phyloP scores from a whole-genome alignment of 2,797 vertebrate species.

The Danio tinwini region DNA sequence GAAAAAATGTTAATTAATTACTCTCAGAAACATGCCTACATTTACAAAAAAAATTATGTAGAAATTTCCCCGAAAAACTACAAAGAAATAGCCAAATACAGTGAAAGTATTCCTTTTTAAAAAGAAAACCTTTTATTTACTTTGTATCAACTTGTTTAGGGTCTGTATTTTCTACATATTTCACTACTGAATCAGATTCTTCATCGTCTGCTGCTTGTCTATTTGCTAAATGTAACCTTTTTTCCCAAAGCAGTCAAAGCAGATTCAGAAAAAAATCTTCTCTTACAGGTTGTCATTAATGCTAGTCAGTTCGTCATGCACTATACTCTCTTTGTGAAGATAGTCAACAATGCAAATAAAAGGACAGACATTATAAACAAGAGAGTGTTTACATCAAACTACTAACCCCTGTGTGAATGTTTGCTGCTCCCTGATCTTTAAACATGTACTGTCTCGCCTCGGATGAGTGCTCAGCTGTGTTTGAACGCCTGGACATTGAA shows the following conservation, averaged over 20 bases:
- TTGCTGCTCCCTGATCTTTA: neutral
- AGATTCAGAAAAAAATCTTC: slow-evolving; percentile 1
- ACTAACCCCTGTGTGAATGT: neutral
- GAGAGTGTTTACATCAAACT: neutral
- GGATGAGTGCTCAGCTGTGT: slow-evolving; percentile 4
- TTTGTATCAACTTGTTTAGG: too few species aligned
- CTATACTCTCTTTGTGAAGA: slow-evolving; percentile 53
- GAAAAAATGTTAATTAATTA: neutral
- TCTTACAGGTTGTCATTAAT: slow-evolving; percentile 60
- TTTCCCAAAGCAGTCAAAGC: neutral
- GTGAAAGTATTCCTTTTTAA: too few species aligned
- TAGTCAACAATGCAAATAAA: neutral
- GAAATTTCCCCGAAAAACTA: too few species aligned
- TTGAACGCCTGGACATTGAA: slow-evolving; percentile 12
- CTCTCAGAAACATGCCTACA: neutral
- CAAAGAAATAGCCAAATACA: too few species aligned
- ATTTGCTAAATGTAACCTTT: neutral
- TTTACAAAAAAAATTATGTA: too few species aligned
- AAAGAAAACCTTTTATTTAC: too few species aligned
- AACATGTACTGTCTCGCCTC: slow-evolving; percentile 4
- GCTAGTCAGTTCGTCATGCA: slow-evolving; percentile 3
- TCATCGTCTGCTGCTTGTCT: neutral
- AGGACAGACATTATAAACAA: neutral
- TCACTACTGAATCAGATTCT: neutral
- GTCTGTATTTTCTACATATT: neutral